Evolutionary conservation across 2,113 vertebrate genomes (phyloP).

Genomic region (Dascyllus trimaculatus): DNA sequence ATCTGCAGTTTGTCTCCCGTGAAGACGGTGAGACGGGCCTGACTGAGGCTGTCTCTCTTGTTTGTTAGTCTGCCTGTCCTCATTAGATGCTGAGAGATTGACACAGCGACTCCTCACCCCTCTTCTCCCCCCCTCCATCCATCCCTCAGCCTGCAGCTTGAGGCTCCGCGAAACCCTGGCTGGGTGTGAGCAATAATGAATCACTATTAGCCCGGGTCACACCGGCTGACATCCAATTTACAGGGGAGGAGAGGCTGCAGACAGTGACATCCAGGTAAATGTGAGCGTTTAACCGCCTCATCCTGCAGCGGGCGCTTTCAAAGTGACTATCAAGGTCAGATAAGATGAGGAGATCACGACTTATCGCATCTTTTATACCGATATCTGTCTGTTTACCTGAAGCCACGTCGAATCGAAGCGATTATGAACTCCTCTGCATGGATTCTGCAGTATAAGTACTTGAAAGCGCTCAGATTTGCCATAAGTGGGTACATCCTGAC

Average conservation of each 20-base stretch:
- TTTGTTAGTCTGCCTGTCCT: slow-evolving; percentile 69
- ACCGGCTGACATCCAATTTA: slow-evolving; percentile 72
- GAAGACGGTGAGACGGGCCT: slow-evolving; percentile 42
- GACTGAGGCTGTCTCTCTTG: slow-evolving; percentile 40
- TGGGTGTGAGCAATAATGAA: slow-evolving; percentile 71
- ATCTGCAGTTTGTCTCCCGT: slow-evolving; percentile 8
- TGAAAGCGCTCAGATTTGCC: neutral
- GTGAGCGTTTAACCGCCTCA: slow-evolving; percentile 27
- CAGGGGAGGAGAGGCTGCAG: slow-evolving; percentile 20
- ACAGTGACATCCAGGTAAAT: slow-evolving; percentile 55
- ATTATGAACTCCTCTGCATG: slow-evolving; percentile 14
- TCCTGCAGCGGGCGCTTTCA: neutral
- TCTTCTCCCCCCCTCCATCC: too few relatives aligned
- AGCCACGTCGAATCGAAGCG: slow-evolving; percentile 19
- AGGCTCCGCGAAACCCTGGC: slow-evolving; percentile 38
- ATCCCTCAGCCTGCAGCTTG: slow-evolving; percentile 17
- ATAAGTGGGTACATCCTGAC: slow-evolving; percentile 59
- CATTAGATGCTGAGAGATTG: slow-evolving; percentile 69
- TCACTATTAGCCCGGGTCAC: slow-evolving; percentile 73
- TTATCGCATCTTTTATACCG: neutral
- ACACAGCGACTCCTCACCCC: slow-evolving; percentile 16
- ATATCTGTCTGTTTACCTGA: slow-evolving; percentile 16
- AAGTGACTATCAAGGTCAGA: slow-evolving; percentile 3
- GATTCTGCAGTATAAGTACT: slow-evolving; percentile 2
- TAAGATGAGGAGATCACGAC: slow-evolving; percentile 8